phyloP scores from a whole-genome alignment of 2,888 invertebrate species.

The Drosophila barbarae region DNA sequence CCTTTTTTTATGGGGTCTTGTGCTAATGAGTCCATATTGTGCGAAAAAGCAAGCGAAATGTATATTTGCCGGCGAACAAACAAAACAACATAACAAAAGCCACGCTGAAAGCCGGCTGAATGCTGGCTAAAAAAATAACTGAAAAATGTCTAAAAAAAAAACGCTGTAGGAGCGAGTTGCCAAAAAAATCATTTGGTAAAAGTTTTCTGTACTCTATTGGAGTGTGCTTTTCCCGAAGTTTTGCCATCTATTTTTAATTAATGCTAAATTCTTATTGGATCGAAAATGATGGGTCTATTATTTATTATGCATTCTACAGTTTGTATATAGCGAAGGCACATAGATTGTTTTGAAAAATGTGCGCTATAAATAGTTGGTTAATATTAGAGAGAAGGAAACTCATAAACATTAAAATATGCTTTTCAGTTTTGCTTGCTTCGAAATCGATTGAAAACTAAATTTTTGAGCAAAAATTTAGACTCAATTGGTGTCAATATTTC shows the following conservation, averaged over 20 bases:
- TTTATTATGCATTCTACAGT: slow-evolving; percentile 11
- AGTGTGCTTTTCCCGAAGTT: slow-evolving; percentile 1
- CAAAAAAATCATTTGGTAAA: slow-evolving; percentile 11
- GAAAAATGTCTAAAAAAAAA: slow-evolving; percentile 2
- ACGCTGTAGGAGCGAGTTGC: slow-evolving; percentile 14
- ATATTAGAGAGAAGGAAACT: not conserved
- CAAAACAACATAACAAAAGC: slow-evolving; percentile 43
- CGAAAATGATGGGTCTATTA: slow-evolving; percentile 2
- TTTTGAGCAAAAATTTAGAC: not conserved
- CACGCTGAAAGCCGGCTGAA: not conserved
- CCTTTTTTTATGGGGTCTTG: slow-evolving; percentile 19
- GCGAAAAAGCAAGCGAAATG: slow-evolving; percentile 50
- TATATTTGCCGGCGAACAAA: slow-evolving; percentile 21
- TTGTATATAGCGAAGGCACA: not conserved
- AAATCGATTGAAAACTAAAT: not conserved
- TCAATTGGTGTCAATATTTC: not conserved
- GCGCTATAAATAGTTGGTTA: slow-evolving; percentile 14
- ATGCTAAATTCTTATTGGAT: slow-evolving; percentile 13
- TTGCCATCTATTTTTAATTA: slow-evolving; percentile 12
- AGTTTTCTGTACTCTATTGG: not conserved
- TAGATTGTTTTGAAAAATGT: slow-evolving; percentile 11
- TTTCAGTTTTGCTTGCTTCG: not conserved
- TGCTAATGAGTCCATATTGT: slow-evolving; percentile 75
- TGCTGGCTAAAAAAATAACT: not conserved
- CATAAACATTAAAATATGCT: slow-evolving; percentile 15